Evolutionary conservation across 2,888 invertebrate genomes (phyloP), one percentile per base, ranked within the genome.

Genomic region (Rhamphomyia laevipes): DNA sequence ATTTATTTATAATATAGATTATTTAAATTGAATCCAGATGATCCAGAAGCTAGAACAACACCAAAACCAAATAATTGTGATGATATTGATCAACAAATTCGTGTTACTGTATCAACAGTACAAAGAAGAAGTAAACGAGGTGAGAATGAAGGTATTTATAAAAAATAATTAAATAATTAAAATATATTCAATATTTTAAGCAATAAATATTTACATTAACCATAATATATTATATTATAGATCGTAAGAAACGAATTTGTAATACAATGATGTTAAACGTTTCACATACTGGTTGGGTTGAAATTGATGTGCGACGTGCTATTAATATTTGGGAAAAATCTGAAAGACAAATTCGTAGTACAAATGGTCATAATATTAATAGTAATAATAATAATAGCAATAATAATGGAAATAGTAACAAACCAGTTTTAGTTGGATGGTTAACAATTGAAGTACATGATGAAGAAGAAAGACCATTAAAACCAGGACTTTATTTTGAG

Each of bases 401-500:
- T 31, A 30, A 23, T 10, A 48, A 40, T 42, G 55, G 54, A 18
- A 57, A 57, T 13, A 55, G 57, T 21, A 61, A 59, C 27, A 53
- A 55, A 11, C 55, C 62, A 11, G 61, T 67, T 15, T 55, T 64
- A n/a, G 61, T 66, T n/a, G 68, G 68, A 4, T 59, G 61, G 55
- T 55, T 68, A 17, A 59, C 66, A 61, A 65, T 68, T 47, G 70
- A 69, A 56, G 67, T 68, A 21, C 68, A 69, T 48, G 68, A 68
- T 37, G 68, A 68, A 46, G 68, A 68, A 53, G 68, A 68, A 51
- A 64, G 63, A 47, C 69, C 63, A 17, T 51, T 68, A 37, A 61
- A 65, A 55, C 66, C 68, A 33, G 68, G 68, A 15, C 59, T 61
- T 15, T 68, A 61, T 58, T 68, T 68, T 48, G 62, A 61, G 53